phyloP scores from a whole-genome alignment of 2,797 vertebrate species.

The Alfaro cultratus region DNA sequence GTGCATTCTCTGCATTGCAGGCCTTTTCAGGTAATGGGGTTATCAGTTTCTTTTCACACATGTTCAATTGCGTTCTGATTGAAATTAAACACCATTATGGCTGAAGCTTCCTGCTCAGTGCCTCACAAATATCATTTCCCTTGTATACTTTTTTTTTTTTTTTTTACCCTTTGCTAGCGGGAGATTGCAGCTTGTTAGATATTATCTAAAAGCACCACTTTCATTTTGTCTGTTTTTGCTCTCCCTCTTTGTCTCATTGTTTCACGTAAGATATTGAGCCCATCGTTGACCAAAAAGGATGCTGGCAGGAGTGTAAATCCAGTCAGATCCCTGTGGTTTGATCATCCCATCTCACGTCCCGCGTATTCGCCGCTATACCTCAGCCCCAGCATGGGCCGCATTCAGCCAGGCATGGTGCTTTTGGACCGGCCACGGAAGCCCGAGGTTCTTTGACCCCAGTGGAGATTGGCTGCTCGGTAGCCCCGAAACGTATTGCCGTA shows the following conservation, averaged over 20 bases:
- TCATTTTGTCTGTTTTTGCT: constrained; percentile 22
- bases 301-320: constrained; percentile 96
- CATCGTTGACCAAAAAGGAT: constrained; percentile 90
- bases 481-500: constrained; percentile 26
- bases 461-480: constrained; percentile 87
- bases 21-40: constrained; percentile 43
- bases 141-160: background rate
- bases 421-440: constrained; percentile 77
- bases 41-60: constrained; percentile 50
- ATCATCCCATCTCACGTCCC: constrained; percentile 86
- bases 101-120: constrained; percentile 16
- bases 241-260: constrained; percentile 80
- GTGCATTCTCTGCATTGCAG: constrained; percentile 26
- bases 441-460: constrained; percentile 84
- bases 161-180: constrained; percentile 1
- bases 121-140: constrained; percentile 4
- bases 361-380: constrained; percentile 52
- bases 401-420: constrained; percentile 60
- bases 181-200: background rate
- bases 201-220: background rate
- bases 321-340: constrained; percentile 95
- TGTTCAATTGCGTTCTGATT: constrained; percentile 35
- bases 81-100: constrained; percentile 24
- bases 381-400: constrained; percentile 62
- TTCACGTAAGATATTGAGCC: constrained; percentile 86